These are phyloP conservation scores for Cyprinodon brontotheroides DNA, from an alignment of 2,113 vertebrate species.

Conservation along the genomic window DNA sequence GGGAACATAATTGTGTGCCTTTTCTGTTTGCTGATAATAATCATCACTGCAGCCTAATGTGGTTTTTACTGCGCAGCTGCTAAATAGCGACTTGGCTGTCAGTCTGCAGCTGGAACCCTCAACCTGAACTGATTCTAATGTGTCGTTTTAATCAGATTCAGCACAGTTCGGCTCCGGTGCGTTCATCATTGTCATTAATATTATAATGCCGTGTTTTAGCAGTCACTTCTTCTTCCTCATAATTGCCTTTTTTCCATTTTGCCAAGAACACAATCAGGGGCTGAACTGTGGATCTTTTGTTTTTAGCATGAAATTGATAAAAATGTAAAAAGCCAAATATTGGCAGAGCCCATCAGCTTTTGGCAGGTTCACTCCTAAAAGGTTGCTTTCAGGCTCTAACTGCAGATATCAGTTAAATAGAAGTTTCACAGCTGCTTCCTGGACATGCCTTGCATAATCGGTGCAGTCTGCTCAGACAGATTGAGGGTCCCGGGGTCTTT, in stretches of 20 bases:
- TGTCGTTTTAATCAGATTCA: slow-evolving; percentile 57
- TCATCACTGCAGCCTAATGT: slow-evolving; percentile 3
- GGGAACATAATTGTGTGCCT: neutral
- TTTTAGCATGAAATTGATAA: slow-evolving; percentile 42
- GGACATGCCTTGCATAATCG: neutral
- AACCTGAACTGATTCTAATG: slow-evolving; percentile 55
- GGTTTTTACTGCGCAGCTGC: slow-evolving; percentile 32
- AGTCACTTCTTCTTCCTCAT: slow-evolving; percentile 49
- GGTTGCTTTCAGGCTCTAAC: slow-evolving; percentile 20
- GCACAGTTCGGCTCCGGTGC: slow-evolving; percentile 39
- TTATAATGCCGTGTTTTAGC: slow-evolving; percentile 48
- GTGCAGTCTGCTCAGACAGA: slow-evolving; percentile 14
- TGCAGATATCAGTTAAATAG: slow-evolving; percentile 10
- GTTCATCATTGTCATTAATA: slow-evolving; percentile 53
- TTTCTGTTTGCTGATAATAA: slow-evolving; percentile 9
- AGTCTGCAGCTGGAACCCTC: slow-evolving; percentile 25
- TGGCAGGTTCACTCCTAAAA: slow-evolving; percentile 35
- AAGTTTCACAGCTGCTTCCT: slow-evolving; percentile 8
- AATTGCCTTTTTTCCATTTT: slow-evolving; percentile 54
- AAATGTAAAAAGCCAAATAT: slow-evolving; percentile 40
- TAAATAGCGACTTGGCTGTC: slow-evolving; percentile 31
- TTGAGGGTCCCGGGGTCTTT: slow-evolving; percentile 45
- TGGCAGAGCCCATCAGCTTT: slow-evolving; percentile 26
- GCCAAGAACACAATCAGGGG: slow-evolving; percentile 56
- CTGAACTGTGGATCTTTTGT: slow-evolving; percentile 38